Evolutionary conservation across 2,113 vertebrate genomes (phyloP), one percentile per base, ranked within the genome.

Genomic region (Cathartes aura): DNA sequence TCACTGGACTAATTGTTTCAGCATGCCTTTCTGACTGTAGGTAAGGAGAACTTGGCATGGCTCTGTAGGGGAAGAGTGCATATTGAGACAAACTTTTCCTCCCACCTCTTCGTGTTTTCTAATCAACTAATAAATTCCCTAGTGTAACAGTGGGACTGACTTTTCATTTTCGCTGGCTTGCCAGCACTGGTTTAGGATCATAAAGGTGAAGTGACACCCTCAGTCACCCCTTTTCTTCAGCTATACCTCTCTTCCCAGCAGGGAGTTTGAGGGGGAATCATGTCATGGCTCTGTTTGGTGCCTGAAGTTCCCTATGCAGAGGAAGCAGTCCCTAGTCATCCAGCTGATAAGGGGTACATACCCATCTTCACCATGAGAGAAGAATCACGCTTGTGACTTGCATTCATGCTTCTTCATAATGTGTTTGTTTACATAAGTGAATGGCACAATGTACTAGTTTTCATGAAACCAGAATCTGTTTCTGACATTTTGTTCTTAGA

Each of bases 1-100:
- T 74, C n/a, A 42, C 32, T 63, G 23, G 20, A 71, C 40, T 87
- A 29, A 50, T 21, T 79, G 27, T 83, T 87, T 23, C n/a, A 30
- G 18, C 13, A 6, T 32, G 4, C 9, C 24, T 67, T 82, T 84
- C 56, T 87, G 18, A 60, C 27, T 83, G 26, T 45, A 52, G 56
- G 20, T n/a, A 18, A 27, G 55, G 34, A 76, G 52, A 89, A 53
- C 7, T 47, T 95, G 56, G 13, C n/a, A 53, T 45, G 43, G n/a
- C 15, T 72, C 3, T 67, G 7, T 21, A 71, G 40, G 15, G 8
- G 0, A 0, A 38, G 22, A 62, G 15, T 8, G 29, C 22, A 29
- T 83, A 23, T n/a, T 63, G 20, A 50, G 12, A 45, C 45, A 76
- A 60, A 43, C 9, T 59, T 67, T 70, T 55, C 26, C 21, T 88